Evolutionary conservation across 2,797 vertebrate genomes (phyloP).

Genomic region (Rhodeus uyekii): DNA sequence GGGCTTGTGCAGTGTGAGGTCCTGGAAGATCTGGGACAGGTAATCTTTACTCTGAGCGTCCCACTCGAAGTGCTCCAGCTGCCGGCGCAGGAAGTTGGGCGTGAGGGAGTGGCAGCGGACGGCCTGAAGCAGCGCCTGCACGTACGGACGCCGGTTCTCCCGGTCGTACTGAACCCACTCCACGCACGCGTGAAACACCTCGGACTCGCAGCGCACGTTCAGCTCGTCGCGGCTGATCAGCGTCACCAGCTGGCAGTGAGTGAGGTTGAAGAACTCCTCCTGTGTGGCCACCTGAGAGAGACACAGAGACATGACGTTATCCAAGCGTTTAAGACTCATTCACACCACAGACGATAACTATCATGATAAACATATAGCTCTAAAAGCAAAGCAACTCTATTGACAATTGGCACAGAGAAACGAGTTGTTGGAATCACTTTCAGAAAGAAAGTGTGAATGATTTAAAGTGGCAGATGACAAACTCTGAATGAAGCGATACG

Average conservation of each 20-base stretch:
- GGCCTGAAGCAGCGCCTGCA: slow-evolving; percentile 89
- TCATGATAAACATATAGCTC: not conserved
- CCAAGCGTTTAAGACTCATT: not conserved
- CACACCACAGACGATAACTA: not conserved
- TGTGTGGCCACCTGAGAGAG: slow-evolving; percentile 85
- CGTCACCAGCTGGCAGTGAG: slow-evolving; percentile 91
- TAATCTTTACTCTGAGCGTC: slow-evolving; percentile 92
- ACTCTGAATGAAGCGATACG: no score
- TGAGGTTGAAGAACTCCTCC: slow-evolving; percentile 93
- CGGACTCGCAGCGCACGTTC: slow-evolving; percentile 95
- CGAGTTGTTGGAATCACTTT: no score
- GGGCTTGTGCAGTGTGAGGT: slow-evolving; percentile 92
- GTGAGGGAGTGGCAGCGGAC: slow-evolving; percentile 95
- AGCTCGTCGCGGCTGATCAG: slow-evolving; percentile 94
- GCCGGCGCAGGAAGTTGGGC: slow-evolving; percentile 89
- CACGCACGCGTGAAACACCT: slow-evolving; percentile 94
- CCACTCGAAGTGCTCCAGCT: slow-evolving; percentile 88
- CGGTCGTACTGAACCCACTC: slow-evolving; percentile 92
- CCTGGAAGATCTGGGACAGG: slow-evolving; percentile 90
- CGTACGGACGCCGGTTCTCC: slow-evolving; percentile 83
- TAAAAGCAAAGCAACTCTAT: not conserved
- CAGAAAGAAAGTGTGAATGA: no score
- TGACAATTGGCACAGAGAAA: no score
- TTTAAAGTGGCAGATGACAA: no score
- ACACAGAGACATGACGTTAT: no score